Conservation (phyloP, 2,888 invertebrate species). For the Abrostola tripartita region DNA sequence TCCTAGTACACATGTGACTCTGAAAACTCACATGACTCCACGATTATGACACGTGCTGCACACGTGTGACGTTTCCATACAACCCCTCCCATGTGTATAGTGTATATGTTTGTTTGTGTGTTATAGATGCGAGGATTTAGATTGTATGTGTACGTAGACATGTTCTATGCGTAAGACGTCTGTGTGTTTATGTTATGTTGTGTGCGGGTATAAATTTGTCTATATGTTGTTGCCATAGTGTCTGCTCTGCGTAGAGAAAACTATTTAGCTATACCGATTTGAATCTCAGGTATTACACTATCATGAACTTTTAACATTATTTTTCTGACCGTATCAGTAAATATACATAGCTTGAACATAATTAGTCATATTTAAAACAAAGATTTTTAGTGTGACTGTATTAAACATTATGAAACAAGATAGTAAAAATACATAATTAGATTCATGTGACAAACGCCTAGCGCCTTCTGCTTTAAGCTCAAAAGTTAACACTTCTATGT, state of each 20-base stretch:
- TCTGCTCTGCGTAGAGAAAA: conserved; percentile 6
- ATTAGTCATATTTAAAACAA: too few relatives aligned
- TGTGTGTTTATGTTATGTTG: conserved; percentile 33
- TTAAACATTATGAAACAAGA: too few relatives aligned
- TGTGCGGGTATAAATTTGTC: conserved; percentile 24
- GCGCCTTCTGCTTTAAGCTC: too few relatives aligned
- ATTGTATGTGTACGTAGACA: conserved; percentile 47
- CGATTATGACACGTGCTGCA: conserved; percentile 66
- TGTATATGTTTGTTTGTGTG: conserved; percentile 55
- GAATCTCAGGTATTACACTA: neutral
- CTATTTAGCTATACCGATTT: neutral
- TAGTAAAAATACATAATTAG: too few relatives aligned
- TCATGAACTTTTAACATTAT: neutral
- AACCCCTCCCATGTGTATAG: conserved; percentile 46
- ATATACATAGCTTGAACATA: too few relatives aligned
- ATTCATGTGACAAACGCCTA: too few relatives aligned
- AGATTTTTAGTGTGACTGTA: too few relatives aligned
- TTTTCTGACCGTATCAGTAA: neutral
- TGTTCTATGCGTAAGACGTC: conserved; percentile 34
- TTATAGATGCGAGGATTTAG: conserved; percentile 37
- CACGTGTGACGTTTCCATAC: conserved; percentile 56
- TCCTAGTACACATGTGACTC: conserved; percentile 85
- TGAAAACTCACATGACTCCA: conserved; percentile 83
- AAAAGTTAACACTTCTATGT: too few relatives aligned
- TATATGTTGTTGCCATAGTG: conserved; percentile 19